These are phyloP conservation scores for Dermolepida albohirtum DNA, from an alignment of 2,888 invertebrate genomes.

Conservation along the genomic window DNA sequence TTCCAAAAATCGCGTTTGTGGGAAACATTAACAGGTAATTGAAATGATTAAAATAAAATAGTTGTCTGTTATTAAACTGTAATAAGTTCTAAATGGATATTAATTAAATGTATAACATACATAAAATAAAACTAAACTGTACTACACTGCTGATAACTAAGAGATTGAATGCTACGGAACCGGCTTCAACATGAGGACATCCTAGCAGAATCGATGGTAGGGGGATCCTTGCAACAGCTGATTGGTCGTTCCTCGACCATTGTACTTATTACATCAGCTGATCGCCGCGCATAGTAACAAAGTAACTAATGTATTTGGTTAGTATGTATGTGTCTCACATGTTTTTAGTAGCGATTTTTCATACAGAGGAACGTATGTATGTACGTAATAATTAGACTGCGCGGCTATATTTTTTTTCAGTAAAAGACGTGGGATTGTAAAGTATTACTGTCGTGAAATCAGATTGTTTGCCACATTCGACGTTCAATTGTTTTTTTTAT, in stretches of 20 bases:
- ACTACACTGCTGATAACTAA: constrained; percentile 43
- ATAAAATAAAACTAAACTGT: constrained; percentile 46
- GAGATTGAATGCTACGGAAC: constrained; percentile 47
- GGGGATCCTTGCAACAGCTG: constrained; percentile 48
- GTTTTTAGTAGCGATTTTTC: constrained; percentile 15
- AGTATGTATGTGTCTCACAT: constrained; percentile 25
- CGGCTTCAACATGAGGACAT: constrained; percentile 49
- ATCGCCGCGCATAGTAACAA: constrained; percentile 55
- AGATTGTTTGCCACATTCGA: constrained; percentile 1
- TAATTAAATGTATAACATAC: constrained; percentile 15
- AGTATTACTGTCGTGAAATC: not conserved
- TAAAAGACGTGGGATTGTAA: not conserved
- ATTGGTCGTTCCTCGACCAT: constrained; percentile 55
- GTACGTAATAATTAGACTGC: constrained; percentile 25
- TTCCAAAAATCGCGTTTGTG: no score
- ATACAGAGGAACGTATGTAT: constrained; percentile 5
- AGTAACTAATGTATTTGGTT: constrained; percentile 33
- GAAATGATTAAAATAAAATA: no score
- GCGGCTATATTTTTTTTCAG: constrained; percentile 23
- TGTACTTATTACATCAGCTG: constrained; percentile 56
- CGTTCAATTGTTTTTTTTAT: constrained; percentile 5
- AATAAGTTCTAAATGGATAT: constrained; percentile 5
- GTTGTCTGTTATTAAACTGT: not conserved
- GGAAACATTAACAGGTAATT: no score
- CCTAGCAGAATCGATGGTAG: constrained; percentile 44